Evolutionary conservation across 1,140 invertebrate species (phyloP).

Genomic region (Campoletis sonorensis): DNA sequence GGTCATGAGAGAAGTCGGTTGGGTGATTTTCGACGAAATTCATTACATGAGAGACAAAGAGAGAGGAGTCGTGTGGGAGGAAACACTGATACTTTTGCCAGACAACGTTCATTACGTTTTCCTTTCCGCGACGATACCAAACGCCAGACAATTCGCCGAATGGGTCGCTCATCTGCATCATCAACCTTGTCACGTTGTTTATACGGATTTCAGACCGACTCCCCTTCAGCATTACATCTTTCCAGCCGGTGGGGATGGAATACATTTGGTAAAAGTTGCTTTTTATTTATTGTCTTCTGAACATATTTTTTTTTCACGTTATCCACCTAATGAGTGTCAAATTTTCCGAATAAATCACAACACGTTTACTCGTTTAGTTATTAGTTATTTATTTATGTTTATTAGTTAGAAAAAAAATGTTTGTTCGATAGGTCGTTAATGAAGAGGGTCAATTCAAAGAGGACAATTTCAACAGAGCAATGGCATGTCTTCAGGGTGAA

Average conservation of each 20-base stretch:
- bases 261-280: constrained; percentile 85
- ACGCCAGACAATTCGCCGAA: constrained; percentile 98
- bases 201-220: constrained; percentile 98
- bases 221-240: constrained; percentile 99
- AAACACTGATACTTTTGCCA: constrained; percentile 97
- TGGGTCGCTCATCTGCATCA: constrained; percentile 98
- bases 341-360: no score
- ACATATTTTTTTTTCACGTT: neutral
- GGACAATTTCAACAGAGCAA: constrained; percentile 98
- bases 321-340: no score
- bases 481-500: constrained; percentile 91
- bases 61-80: constrained; percentile 99
- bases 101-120: constrained; percentile 99
- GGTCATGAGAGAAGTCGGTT: constrained; percentile 98
- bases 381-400: no score
- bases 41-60: constrained; percentile 99
- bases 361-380: no score
- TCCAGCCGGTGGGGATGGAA: constrained; percentile 94
- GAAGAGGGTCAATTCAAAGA: constrained; percentile 92
- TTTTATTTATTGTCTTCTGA: neutral
- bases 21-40: constrained; percentile 99
- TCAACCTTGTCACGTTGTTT: constrained; percentile 99
- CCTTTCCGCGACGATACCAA: constrained; percentile 99
- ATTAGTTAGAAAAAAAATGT: no score
- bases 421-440: constrained; percentile 67